These are phyloP conservation scores for Oscheius sp. DNA, from an alignment of 2,888 invertebrate genomes.

Conservation along the genomic window DNA sequence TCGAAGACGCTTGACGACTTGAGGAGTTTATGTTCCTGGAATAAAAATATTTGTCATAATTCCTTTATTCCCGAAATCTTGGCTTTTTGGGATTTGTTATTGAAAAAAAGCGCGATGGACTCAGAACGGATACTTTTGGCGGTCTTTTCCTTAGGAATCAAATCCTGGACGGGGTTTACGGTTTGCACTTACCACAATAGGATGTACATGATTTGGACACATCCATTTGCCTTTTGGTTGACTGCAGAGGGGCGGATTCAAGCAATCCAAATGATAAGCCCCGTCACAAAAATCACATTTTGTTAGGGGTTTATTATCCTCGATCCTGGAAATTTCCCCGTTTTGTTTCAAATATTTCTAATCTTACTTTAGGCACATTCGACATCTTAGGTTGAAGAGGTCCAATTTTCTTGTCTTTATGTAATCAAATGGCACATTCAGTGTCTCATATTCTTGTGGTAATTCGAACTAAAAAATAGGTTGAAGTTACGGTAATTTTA, in stretches of 20 bases:
- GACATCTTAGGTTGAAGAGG: slow-evolving; percentile 8
- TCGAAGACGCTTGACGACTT: slow-evolving; percentile 85
- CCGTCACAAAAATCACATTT: slow-evolving; percentile 94
- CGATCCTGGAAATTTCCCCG: slow-evolving; percentile 75
- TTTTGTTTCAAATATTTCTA: neutral
- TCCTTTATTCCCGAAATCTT: too few species aligned
- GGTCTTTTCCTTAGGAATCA: too few species aligned
- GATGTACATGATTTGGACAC: slow-evolving; percentile 94
- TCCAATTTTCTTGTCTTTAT: slow-evolving; percentile 15
- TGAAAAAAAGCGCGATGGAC: too few species aligned
- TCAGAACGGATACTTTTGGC: too few species aligned
- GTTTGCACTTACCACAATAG: slow-evolving; percentile 28
- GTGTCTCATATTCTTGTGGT: slow-evolving; percentile 6
- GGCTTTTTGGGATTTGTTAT: too few species aligned
- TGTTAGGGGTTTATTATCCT: slow-evolving; percentile 81
- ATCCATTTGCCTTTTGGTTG: slow-evolving; percentile 92
- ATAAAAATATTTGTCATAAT: too few species aligned
- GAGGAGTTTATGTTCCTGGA: slow-evolving; percentile 28
- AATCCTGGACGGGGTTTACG: too few species aligned
- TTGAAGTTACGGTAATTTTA: neutral
- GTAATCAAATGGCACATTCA: slow-evolving; percentile 17
- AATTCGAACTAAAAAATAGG: slow-evolving; percentile 29
- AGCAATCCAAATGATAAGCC: slow-evolving; percentile 90
- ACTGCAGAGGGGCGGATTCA: slow-evolving; percentile 90
- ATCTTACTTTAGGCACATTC: slow-evolving; percentile 23